Conservation (phyloP, 2,113 vertebrate species). For the Elanus axillaris region DNA sequence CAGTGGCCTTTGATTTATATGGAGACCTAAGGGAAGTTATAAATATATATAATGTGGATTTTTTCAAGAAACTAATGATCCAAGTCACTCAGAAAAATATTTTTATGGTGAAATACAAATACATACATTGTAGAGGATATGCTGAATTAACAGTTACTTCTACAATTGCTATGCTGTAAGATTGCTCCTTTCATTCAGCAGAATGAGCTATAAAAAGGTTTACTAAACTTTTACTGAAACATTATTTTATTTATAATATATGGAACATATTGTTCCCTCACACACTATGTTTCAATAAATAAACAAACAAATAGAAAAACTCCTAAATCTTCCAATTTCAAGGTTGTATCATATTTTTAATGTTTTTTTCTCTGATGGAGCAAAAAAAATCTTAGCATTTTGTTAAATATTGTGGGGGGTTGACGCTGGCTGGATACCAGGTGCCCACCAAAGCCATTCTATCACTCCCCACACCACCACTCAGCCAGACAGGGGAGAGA, state of each 20-base stretch:
- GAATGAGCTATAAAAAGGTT: neutral
- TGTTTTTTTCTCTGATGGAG: neutral
- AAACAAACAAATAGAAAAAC: neutral
- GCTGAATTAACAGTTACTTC: neutral
- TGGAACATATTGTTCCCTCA: neutral
- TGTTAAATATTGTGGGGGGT: too few relatives aligned
- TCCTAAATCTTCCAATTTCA: neutral
- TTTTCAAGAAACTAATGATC: neutral
- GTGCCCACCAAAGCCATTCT: too few relatives aligned
- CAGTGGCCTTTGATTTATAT: neutral
- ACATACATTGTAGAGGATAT: neutral
- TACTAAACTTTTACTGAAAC: neutral
- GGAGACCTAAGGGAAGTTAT: neutral
- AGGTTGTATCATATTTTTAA: neutral
- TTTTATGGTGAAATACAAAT: neutral
- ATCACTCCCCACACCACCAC: too few relatives aligned
- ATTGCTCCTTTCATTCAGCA: neutral
- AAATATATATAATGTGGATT: neutral
- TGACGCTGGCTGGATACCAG: too few relatives aligned
- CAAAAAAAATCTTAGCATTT: neutral
- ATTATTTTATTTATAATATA: neutral
- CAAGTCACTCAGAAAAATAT: neutral
- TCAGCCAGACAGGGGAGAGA: too few relatives aligned
- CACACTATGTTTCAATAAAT: neutral
- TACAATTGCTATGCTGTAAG: neutral